Evolutionary conservation across 1,140 invertebrate genomes (phyloP).

Genomic region (Oncopeltus fasciatus): DNA sequence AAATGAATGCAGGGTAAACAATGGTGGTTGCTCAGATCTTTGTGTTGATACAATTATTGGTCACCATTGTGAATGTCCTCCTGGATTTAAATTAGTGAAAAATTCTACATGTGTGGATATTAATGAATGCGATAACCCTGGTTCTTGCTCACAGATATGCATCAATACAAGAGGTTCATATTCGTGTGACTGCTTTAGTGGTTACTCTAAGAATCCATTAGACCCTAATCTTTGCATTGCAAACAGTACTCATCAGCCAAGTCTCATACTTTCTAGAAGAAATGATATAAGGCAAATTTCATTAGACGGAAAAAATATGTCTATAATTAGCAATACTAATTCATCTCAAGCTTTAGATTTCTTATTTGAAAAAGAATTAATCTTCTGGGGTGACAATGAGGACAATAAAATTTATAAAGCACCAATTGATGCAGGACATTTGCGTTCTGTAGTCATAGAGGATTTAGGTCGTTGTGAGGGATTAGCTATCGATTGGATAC

Average conservation of each 20-base stretch:
- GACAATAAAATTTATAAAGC: constrained; percentile 45
- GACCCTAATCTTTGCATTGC: constrained; percentile 73
- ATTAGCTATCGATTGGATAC: constrained; percentile 74
- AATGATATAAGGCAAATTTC: constrained; percentile 66
- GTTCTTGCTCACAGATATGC: constrained; percentile 84
- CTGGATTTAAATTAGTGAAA: constrained; percentile 62
- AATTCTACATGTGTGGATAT: constrained; percentile 71
- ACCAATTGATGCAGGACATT: constrained; percentile 77
- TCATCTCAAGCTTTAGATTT: constrained; percentile 83
- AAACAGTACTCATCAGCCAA: constrained; percentile 53
- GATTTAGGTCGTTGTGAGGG: constrained; percentile 64
- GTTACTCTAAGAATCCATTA: constrained; percentile 71
- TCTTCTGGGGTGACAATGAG: constrained; percentile 79
- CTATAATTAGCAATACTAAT: constrained; percentile 63
- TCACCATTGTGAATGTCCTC: constrained; percentile 60
- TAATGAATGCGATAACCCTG: constrained; percentile 77
- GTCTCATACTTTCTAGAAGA: constrained; percentile 69
- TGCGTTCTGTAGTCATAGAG: constrained; percentile 58
- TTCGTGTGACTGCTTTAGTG: constrained; percentile 79
- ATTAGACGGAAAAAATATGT: constrained; percentile 72
- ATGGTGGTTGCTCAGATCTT: constrained; percentile 55
- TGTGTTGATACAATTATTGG: constrained; percentile 68
- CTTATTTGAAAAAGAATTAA: constrained; percentile 56
- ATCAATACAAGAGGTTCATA: constrained; percentile 79
- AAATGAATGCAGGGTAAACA: constrained; percentile 67